Evolutionary conservation across 92 coral and sea anemone species (phyloP).

Genomic region (Diadumene lineata): DNA sequence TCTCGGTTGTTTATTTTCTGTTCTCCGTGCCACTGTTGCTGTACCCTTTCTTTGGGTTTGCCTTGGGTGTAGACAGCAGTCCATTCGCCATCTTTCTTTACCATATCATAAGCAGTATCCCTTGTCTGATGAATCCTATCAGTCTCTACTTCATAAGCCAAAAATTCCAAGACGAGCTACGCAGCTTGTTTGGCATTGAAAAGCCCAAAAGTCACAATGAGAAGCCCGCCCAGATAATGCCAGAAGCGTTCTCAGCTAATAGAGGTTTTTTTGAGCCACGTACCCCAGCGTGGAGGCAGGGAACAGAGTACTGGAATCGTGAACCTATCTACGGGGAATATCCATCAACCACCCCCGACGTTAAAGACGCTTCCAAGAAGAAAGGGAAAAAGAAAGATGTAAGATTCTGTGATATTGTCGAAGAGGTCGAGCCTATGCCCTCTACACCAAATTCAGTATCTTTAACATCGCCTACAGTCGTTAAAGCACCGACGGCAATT

Average conservation of each 20-base stretch:
- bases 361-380: too few relatives aligned
- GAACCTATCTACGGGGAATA: conserved; percentile 35
- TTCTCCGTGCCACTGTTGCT: conserved; percentile 23
- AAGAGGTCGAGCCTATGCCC: conserved; percentile 4
- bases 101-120: conserved; percentile 27
- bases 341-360: too few relatives aligned
- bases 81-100: conserved; percentile 15
- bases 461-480: background rate
- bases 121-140: conserved; percentile 33
- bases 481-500: background rate
- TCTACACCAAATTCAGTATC: background rate
- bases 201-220: background rate
- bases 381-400: conserved; percentile 24
- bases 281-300: conserved; percentile 32
- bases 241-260: conserved; percentile 40
- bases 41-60: conserved; percentile 16
- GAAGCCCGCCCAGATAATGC: background rate
- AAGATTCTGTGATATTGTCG: conserved; percentile 7
- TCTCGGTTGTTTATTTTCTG: conserved; percentile 14
- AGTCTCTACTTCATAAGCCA: conserved; percentile 31
- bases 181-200: conserved; percentile 15
- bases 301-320: conserved; percentile 32
- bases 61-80: conserved; percentile 2
- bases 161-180: conserved; percentile 37
- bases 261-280: conserved; percentile 35